Evolutionary conservation across 2,113 vertebrate species (phyloP), one percentile per base, ranked within the genome.

Genomic region (Cheirogaleus medius): DNA sequence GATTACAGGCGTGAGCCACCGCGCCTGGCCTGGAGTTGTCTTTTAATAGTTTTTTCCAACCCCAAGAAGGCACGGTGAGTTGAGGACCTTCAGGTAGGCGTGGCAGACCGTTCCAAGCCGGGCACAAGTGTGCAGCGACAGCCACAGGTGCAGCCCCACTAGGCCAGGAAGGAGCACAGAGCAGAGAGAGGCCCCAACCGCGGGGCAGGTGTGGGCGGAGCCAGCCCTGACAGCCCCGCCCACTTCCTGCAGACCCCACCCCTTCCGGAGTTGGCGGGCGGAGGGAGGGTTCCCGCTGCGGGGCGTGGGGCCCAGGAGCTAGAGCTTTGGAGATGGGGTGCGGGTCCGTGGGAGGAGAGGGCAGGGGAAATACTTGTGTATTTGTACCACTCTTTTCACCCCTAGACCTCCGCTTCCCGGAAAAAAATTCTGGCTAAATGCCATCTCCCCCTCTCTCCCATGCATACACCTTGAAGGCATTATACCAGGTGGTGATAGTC

Each of bases 221-320:
- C 44, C 39, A 34, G 32, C 34, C 0, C 23, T 0, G 8, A 23
- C 1, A 44, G 39, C 52, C 37, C 21, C 52, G 7, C 64, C 52
- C 23, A 18, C 39, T 21, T 14, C 77, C 9, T 7, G 0, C 21
- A 71, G 49, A 18, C 14, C 2, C 32, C 1, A 14, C 49, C 49
- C 49, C 27, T 18, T 44, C 29, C 20, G 0, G 5, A 56, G n/a
- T 23, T 10, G 23, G 74, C 12, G 1, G 12, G 52, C 12, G 0
- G 13, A 12, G 44, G 27, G n/a, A 32, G 8, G 13, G 47, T 42
- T 4, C 4, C 12, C 20, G 1, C 8, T 2, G 8, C 25, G 0
- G n/a, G 25, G 39, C 12, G 32, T 0, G 1, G 60, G 4, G 73
- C 58, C 0, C 23, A 11, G 47, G 47, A 5, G 9, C 18, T 7